Evolutionary conservation across 2,888 invertebrate species (phyloP).

Genomic region (Formica aserva): DNA sequence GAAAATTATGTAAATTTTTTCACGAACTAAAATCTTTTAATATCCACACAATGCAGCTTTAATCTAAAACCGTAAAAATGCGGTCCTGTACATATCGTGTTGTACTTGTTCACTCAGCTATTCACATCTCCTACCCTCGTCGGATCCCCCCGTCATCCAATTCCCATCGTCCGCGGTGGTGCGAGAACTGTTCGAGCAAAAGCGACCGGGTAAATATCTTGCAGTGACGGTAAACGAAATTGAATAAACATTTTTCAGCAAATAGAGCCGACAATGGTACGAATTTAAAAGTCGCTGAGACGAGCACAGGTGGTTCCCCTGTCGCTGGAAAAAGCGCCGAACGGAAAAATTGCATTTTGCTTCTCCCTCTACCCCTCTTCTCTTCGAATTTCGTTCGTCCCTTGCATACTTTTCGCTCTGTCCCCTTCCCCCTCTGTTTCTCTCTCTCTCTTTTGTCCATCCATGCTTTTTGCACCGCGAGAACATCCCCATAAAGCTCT

Average conservation of each 20-base stretch:
- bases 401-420: constrained; percentile 33
- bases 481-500: constrained; percentile 50
- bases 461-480: background rate
- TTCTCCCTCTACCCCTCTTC: constrained; percentile 13
- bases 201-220: constrained; percentile 81
- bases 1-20: background rate
- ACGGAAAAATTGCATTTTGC: constrained; percentile 83
- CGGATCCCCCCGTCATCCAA: constrained; percentile 66
- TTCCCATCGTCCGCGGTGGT: constrained; percentile 70
- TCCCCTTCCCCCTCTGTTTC: background rate
- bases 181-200: constrained; percentile 70
- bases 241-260: constrained; percentile 85
- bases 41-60: background rate
- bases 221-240: constrained; percentile 81
- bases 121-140: background rate
- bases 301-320: constrained; percentile 80
- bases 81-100: constrained; percentile 11
- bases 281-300: constrained; percentile 84
- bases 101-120: constrained; percentile 8
- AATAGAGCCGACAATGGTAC: constrained; percentile 83
- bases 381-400: constrained; percentile 38
- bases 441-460: background rate
- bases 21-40: background rate
- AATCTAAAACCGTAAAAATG: constrained; percentile 15
- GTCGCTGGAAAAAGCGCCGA: constrained; percentile 75